Conservation (phyloP, 2,113 vertebrate species). For the Psammodynastes pulverulentus region DNA sequence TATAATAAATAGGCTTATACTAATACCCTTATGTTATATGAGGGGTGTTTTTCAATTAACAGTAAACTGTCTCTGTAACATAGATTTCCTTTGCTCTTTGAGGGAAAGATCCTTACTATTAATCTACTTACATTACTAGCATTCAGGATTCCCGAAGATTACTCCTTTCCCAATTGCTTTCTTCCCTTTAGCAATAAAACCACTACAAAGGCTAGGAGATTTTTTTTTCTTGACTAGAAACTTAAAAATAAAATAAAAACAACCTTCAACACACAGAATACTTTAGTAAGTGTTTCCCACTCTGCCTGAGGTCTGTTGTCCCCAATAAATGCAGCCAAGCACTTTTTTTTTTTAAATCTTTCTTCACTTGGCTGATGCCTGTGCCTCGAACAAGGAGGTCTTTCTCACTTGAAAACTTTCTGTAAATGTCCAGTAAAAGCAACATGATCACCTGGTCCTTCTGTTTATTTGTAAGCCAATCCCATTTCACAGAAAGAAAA, state of each 20-base stretch:
- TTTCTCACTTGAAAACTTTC: conserved; percentile 46
- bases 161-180: conserved; percentile 26
- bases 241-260: neutral
- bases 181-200: conserved; percentile 37
- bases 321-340: conserved; percentile 27
- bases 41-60: neutral
- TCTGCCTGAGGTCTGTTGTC: neutral
- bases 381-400: conserved; percentile 63
- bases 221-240: conserved; percentile 54
- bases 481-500: conserved; percentile 18
- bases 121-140: conserved; percentile 11
- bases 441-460: conserved; percentile 45
- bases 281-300: conserved; percentile 36
- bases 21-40: neutral
- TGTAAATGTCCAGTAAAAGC: conserved; percentile 25
- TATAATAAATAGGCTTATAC: neutral
- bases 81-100: neutral
- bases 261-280: neutral
- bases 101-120: neutral
- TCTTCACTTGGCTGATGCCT: neutral
- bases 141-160: neutral
- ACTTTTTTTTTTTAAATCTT: neutral
- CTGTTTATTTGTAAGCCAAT: conserved; percentile 56
- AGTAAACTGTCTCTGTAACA: fast-evolving
- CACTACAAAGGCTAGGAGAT: conserved; percentile 34